Evolutionary conservation across 2,797 vertebrate species (phyloP), one percentile per base, ranked within the genome.

Genomic region (Sebastes dallii): DNA sequence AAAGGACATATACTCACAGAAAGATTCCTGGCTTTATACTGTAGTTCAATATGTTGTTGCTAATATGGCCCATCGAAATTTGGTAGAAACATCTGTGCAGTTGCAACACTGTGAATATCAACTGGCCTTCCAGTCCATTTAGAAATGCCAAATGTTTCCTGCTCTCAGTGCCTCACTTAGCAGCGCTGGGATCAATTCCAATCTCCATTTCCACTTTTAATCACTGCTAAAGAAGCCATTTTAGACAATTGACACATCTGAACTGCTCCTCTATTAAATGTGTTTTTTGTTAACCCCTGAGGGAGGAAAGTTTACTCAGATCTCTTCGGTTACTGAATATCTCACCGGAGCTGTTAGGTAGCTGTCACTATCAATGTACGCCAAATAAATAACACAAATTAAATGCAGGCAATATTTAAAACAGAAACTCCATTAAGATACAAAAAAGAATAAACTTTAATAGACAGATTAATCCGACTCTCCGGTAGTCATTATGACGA

Each of bases 121-220:
- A 59, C 25, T 56, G 52, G 66, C 52, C 52, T 65, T 78, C 66
- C 16, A n/a, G 65, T 62, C 74, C 60, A 66, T 74, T 71, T 54
- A 50, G 36, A 85, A 79, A 78, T 66, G 32, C 50, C 67, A 82
- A 82, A 74, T 76, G 67, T 67, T 61, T 70, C 50, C 52, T 60
- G 55, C 58, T 72, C 66, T 76, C 50, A 58, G 55, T 20, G 13
- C n/a, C 24, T 72, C 16, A 16, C 22, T 68, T 72, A 55, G 34
- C 62, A 30, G 3, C 29, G n/a, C 60, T 73, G 66, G 30, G 76
- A 42, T 69, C 34, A n/a, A 30, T 54, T 86, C 30, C 68, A 25
- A 62, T 76, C 24, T 72, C 8, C 12, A 25, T 39, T 66, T 66
- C 52, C 22, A 8, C 14, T 66, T 64, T 70, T 65, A n/a, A 8